phyloP scores from a whole-genome alignment of 2,797 vertebrate species.

The Manis javanica region DNA sequence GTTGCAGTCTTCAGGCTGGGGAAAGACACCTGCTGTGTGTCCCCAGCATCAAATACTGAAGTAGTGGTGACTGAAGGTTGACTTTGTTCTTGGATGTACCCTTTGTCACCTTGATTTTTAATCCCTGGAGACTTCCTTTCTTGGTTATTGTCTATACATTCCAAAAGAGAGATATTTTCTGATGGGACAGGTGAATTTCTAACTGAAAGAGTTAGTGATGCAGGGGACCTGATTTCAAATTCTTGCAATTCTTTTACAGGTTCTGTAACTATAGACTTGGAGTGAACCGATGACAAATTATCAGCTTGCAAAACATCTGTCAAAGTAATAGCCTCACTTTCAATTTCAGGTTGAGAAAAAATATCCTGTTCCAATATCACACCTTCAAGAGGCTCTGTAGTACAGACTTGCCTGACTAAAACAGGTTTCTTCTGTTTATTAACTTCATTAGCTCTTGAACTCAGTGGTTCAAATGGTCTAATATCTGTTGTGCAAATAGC shows the following conservation, averaged over 20 bases:
- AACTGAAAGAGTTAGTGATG: constrained; percentile 56
- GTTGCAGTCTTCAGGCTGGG: constrained; percentile 97
- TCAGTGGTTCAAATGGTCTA: constrained; percentile 88
- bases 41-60: constrained; percentile 88
- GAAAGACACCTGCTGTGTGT: constrained; percentile 92
- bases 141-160: constrained; percentile 87
- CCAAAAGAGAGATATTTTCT: constrained; percentile 84
- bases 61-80: constrained; percentile 85
- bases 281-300: constrained; percentile 80
- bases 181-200: constrained; percentile 82
- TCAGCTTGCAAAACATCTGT: constrained; percentile 82
- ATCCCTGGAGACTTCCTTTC: constrained; percentile 87
- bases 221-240: constrained; percentile 85
- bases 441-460: constrained; percentile 89
- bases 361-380: constrained; percentile 89
- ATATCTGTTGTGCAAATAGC: constrained; percentile 91
- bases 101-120: constrained; percentile 87
- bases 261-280: constrained; percentile 85
- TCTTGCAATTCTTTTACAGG: constrained; percentile 85
- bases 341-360: constrained; percentile 86
- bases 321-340: constrained; percentile 68
- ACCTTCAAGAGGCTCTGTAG: constrained; percentile 94
- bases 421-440: constrained; percentile 94
- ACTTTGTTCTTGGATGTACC: constrained; percentile 87
- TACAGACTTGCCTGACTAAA: constrained; percentile 96